phyloP scores from a whole-genome alignment of 2,888 invertebrate genomes.

The Stenodera caucasica region DNA sequence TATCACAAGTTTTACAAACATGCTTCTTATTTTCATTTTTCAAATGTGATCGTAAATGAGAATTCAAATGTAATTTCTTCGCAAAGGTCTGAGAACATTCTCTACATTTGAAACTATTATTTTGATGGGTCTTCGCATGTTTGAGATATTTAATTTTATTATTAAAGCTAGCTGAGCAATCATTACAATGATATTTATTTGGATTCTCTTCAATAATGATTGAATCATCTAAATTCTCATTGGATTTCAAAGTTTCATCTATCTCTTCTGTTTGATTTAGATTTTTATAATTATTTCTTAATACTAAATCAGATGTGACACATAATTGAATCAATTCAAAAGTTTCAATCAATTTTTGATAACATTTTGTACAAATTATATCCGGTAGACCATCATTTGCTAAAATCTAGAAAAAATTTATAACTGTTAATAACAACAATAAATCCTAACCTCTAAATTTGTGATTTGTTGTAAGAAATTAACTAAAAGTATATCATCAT shows the following conservation, averaged over 20 bases:
- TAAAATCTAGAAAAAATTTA: not conserved
- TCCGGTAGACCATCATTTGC: slow-evolving; percentile 1
- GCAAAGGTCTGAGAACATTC: slow-evolving; percentile 38
- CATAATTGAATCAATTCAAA: not conserved
- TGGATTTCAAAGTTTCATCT: not conserved
- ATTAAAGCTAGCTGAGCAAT: slow-evolving; percentile 35
- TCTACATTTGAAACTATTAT: slow-evolving; percentile 39
- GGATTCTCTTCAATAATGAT: not conserved
- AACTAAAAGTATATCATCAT: not conserved
- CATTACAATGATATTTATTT: slow-evolving; percentile 36
- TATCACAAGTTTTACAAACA: slow-evolving; percentile 40
- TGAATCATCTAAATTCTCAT: not conserved
- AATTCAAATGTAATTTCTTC: slow-evolving; percentile 35
- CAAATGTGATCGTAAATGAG: slow-evolving; percentile 40
- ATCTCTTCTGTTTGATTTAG: not conserved
- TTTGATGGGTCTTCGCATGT: slow-evolving; percentile 37
- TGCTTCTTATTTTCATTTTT: slow-evolving; percentile 38
- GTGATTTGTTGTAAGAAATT: slow-evolving; percentile 23
- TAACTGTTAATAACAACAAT: not conserved
- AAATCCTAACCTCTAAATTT: slow-evolving; percentile 24
- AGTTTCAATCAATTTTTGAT: not conserved
- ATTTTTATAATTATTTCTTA: not conserved
- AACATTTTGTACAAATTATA: not conserved
- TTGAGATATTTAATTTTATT: slow-evolving; percentile 38
- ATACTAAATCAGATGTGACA: not conserved